Percentiles rank a stretch among this genome's conserved stretches.
These are phyloP conservation scores for Nemotelus pantherinus DNA, from an alignment of 2,888 invertebrate species.

Conservation along the genomic window DNA sequence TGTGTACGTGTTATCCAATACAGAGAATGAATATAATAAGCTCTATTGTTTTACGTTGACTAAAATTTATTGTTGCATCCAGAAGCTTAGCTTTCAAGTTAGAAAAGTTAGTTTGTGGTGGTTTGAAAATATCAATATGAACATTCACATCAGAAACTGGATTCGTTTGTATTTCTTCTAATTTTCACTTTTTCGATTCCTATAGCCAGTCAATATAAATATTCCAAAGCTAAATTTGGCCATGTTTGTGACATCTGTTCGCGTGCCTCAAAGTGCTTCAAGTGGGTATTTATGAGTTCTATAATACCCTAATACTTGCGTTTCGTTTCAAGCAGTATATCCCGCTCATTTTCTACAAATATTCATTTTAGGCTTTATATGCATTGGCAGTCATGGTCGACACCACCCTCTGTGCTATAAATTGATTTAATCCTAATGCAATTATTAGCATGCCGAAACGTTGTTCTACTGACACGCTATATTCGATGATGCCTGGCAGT, in stretches of 20 bases:
- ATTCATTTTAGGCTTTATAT: too few species aligned
- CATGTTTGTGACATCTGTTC: constrained; percentile 43
- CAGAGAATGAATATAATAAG: too few species aligned
- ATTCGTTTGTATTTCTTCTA: too few species aligned
- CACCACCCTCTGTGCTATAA: constrained; percentile 35
- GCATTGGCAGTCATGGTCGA: background rate
- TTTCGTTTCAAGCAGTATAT: background rate
- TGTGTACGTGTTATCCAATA: too few species aligned
- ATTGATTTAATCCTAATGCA: constrained; percentile 42
- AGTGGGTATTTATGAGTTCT: constrained; percentile 45
- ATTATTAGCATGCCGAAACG: background rate
- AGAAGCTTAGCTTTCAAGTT: too few species aligned
- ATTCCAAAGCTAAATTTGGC: background rate
- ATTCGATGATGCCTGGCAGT: background rate
- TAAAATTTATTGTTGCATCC: too few species aligned
- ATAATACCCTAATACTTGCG: constrained; percentile 22
- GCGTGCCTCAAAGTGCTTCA: constrained; percentile 46
- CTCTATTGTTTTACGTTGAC: too few species aligned
- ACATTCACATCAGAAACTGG: too few species aligned
- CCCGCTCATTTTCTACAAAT: too few species aligned
- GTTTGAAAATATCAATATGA: too few species aligned
- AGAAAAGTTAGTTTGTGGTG: too few species aligned
- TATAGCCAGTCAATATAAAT: background rate
- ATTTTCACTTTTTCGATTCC: too few species aligned
- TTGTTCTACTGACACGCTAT: constrained; percentile 7